A percentile compares a stretch with the other conserved stretches of the same genome.
These are phyloP conservation scores for Menura novaehollandiae DNA, from an alignment of 2,113 vertebrate genomes.

Conservation along the genomic window DNA sequence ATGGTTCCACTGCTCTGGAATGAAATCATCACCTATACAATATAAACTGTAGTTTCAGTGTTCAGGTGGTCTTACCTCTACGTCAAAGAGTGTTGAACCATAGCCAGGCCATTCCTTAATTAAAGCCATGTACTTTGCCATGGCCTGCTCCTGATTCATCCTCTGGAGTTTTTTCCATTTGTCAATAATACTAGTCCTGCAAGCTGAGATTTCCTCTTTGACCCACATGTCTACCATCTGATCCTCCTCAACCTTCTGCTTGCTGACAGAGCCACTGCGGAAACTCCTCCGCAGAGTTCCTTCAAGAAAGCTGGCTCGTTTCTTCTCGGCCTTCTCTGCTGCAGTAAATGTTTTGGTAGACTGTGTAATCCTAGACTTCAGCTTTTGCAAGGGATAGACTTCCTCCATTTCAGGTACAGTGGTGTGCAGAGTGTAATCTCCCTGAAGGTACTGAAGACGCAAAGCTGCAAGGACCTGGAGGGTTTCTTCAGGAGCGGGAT, in stretches of 20 bases:
- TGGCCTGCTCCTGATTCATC: constrained; percentile 89
- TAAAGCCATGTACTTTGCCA: constrained; percentile 92
- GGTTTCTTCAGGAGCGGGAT: constrained; percentile 92
- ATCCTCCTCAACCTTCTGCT: constrained; percentile 85
- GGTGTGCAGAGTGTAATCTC: constrained; percentile 76
- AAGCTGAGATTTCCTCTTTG: constrained; percentile 84
- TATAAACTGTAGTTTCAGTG: neutral
- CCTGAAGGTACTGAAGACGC: constrained; percentile 88
- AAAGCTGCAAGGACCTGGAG: constrained; percentile 92
- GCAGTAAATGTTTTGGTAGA: constrained; percentile 81
- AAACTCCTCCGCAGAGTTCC: constrained; percentile 92
- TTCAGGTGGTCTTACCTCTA: constrained; percentile 78
- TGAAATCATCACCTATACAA: neutral
- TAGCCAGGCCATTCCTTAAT: constrained; percentile 96
- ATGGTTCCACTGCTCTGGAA: neutral
- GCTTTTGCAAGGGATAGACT: constrained; percentile 86
- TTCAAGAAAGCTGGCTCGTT: constrained; percentile 93
- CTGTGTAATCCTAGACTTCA: constrained; percentile 88
- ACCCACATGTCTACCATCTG: constrained; percentile 90
- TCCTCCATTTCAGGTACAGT: constrained; percentile 79
- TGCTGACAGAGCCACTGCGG: constrained; percentile 79
- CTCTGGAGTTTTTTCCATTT: constrained; percentile 95
- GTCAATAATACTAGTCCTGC: constrained; percentile 83
- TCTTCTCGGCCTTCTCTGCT: constrained; percentile 77
- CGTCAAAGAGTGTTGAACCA: constrained; percentile 91